Conservation (phyloP, 2,797 vertebrate species). For the Acipenser oxyrinchus region DNA sequence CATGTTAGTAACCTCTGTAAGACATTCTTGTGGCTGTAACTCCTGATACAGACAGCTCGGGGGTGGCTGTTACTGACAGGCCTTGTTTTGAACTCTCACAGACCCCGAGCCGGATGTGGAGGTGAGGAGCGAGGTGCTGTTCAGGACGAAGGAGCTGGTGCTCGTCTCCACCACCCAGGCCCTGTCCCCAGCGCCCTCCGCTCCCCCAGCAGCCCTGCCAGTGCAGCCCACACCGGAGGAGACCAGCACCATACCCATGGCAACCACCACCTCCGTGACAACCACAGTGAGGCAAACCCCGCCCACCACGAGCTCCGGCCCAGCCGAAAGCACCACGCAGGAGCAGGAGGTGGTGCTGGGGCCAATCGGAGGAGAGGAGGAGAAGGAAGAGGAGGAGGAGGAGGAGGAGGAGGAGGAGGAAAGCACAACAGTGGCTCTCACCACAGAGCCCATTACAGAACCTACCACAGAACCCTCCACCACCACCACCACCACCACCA, state of each 20-base stretch:
- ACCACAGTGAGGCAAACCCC: conserved; percentile 26
- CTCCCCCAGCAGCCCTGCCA: conserved; percentile 69
- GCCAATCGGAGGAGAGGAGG: too few relatives aligned
- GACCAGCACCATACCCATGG: conserved; percentile 33
- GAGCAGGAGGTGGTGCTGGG: conserved; percentile 38
- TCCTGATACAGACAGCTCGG: neutral
- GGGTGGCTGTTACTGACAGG: neutral
- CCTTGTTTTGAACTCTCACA: neutral
- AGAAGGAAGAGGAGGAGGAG: conserved; percentile 35
- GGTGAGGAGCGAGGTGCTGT: conserved; percentile 39
- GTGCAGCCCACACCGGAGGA: conserved; percentile 7
- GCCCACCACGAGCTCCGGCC: conserved; percentile 40
- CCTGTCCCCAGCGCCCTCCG: conserved; percentile 59
- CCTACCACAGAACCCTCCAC: conserved; percentile 32
- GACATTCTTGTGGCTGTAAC: neutral
- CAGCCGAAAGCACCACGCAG: conserved; percentile 35
- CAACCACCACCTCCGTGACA: conserved; percentile 36
- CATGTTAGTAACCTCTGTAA: neutral
- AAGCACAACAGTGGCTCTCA: conserved; percentile 30
- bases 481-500: conserved; percentile 53
- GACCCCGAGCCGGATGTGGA: conserved; percentile 47
- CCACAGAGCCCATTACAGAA: conserved; percentile 29
- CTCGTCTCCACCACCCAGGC: conserved; percentile 71
- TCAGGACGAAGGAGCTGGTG: conserved; percentile 66
- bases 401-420: conserved; percentile 36